phyloP scores from a whole-genome alignment of 2,797 vertebrate genomes.

The Balearica regulorum region DNA sequence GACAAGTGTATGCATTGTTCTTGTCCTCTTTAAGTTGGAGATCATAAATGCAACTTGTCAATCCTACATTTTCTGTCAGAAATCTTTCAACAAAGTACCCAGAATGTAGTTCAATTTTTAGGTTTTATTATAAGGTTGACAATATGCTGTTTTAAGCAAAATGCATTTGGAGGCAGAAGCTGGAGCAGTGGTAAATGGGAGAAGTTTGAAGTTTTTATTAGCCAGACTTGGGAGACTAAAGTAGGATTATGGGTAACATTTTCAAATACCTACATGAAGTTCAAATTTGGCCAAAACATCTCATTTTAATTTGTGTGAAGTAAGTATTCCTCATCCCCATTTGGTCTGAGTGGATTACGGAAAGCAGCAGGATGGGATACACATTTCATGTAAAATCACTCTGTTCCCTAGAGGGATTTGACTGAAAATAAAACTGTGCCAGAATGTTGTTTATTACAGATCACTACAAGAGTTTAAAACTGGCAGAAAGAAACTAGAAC shows the following conservation, averaged over 20 bases:
- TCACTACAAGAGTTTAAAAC: background rate
- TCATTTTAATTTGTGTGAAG: conserved; percentile 13
- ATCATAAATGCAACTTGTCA: conserved; percentile 12
- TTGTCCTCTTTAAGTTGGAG: background rate
- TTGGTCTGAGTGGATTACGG: conserved; percentile 27
- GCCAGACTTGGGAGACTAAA: background rate
- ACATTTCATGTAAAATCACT: background rate
- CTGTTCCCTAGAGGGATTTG: background rate
- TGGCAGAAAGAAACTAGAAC: background rate
- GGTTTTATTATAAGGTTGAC: background rate
- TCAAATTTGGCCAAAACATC: background rate
- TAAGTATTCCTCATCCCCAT: conserved; percentile 7
- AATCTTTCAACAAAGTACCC: background rate
- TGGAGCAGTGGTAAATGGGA: background rate
- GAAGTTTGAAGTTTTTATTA: conserved; percentile 3
- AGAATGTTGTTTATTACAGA: conserved; percentile 19
- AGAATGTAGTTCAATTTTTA: background rate
- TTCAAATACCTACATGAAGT: background rate
- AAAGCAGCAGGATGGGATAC: background rate
- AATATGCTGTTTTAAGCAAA: background rate
- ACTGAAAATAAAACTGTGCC: conserved; percentile 10
- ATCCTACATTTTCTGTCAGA: conserved; percentile 3
- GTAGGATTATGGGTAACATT: background rate
- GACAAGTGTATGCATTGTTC: background rate
- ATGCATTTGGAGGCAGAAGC: background rate